Conservation (phyloP, 2,797 vertebrate genomes). For the Halcyon smyrnensis region DNA sequence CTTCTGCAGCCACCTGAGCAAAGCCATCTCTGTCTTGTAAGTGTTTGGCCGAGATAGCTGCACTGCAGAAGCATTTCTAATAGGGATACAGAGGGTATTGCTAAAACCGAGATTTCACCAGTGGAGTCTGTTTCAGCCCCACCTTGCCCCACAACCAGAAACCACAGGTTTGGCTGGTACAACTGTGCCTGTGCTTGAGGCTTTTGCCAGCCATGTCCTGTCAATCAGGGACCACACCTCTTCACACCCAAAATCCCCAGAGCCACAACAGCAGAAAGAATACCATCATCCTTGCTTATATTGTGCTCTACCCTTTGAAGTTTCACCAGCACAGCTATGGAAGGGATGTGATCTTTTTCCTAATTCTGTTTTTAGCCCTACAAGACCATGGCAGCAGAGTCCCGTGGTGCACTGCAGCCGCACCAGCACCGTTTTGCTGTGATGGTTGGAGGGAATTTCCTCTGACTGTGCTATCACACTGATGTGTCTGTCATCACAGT, state of each 20-base stretch:
- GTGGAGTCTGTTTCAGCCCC: conserved; percentile 7
- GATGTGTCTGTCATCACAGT: neutral
- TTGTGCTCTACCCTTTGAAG: neutral
- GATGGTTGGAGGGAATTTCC: neutral
- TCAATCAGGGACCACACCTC: conserved; percentile 28
- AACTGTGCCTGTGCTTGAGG: neutral
- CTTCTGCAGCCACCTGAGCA: neutral
- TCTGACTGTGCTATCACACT: neutral
- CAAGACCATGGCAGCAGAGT: neutral
- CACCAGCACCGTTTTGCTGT: neutral
- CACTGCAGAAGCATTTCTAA: neutral
- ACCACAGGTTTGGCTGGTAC: conserved; percentile 38
- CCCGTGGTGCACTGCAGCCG: neutral
- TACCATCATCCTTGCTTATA: neutral
- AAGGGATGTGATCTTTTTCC: neutral
- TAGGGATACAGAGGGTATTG: neutral
- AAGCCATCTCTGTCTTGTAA: neutral
- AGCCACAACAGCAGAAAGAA: neutral
- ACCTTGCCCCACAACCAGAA: conserved; percentile 41
- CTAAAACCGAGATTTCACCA: conserved; percentile 27
- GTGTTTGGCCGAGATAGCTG: neutral
- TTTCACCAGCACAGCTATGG: neutral
- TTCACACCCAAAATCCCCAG: conserved; percentile 35
- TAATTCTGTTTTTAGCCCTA: neutral
- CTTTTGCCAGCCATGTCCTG: neutral